These are phyloP conservation scores for Apotomis capreana DNA, from an alignment of 2,888 invertebrate genomes.

Conservation along the genomic window DNA sequence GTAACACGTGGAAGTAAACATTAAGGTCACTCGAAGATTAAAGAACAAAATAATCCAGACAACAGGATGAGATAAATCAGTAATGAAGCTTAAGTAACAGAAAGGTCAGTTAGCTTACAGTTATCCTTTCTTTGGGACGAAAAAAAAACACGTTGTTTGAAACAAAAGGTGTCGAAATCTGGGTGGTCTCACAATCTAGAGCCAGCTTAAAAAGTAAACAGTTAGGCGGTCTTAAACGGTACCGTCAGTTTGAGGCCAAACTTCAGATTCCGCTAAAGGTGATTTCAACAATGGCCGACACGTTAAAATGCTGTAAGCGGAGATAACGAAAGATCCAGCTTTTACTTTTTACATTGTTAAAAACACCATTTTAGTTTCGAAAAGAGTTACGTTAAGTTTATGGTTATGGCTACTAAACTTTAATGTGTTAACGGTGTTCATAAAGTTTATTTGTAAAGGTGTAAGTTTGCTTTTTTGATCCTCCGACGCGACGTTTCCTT, in stretches of 20 bases:
- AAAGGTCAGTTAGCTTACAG: conserved; percentile 32
- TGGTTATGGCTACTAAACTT: conserved; percentile 16
- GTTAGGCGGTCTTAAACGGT: conserved; percentile 35
- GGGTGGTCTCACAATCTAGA: conserved; percentile 40
- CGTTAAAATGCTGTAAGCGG: conserved; percentile 13
- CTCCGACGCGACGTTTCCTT: conserved; percentile 3
- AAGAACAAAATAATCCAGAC: conserved; percentile 12
- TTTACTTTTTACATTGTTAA: conserved; percentile 24
- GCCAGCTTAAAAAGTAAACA: conserved; percentile 29
- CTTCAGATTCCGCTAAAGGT: conserved; percentile 13
- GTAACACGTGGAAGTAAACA: conserved; percentile 1
- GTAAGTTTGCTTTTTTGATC: conserved; percentile 25
- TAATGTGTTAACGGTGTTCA: conserved; percentile 30
- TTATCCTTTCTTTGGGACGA: conserved; percentile 7
- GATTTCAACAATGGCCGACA: conserved; percentile 28
- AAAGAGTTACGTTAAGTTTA: conserved; percentile 29
- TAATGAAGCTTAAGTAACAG: conserved; percentile 13
- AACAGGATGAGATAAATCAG: conserved; percentile 19
- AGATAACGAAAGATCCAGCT: conserved; percentile 14
- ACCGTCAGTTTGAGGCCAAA: conserved; percentile 24
- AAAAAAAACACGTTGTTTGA: conserved; percentile 19
- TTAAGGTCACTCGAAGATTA: conserved; percentile 1
- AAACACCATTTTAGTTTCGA: conserved; percentile 17
- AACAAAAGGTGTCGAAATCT: conserved; percentile 39
- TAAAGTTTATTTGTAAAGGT: conserved; percentile 24